Evolutionary conservation across 2,888 invertebrate species (phyloP), one percentile per base, ranked within the genome.

Genomic region (Helicoverpa assulta): DNA sequence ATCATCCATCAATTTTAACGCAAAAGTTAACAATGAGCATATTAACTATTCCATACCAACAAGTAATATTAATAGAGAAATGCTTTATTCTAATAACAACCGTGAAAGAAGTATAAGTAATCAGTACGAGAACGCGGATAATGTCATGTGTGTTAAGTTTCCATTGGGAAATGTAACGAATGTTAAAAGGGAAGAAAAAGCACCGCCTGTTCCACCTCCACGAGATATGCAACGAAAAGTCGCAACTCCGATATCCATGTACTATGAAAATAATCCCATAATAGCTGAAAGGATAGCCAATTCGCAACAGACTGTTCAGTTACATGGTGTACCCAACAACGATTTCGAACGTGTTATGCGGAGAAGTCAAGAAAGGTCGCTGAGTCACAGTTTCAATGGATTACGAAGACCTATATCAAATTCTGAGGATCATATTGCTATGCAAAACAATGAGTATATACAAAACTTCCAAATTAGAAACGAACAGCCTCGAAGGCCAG

Each of bases 181-280:
- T 77, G 89, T 91, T 50, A 93, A 92, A 80, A 92, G 91, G 81
- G 95, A 96, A 55, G 94, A 94, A 61, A 96, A 95, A 57, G 86
- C 96, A 50, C 98, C 98, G 6, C 98, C 98, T 0, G 97, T 97
- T 5, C 98, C 98, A 37, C 98, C 98, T 0, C 98, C 98, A n/a
- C 95, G 97, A 82, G 98, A 97, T 91, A 98, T 97, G 78, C 96
- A 96, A 84, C 96, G 97, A 70, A 96, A 96, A 90, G 94, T 96
- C 18, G 91, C 96, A 21, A 95, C 96, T 43, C 95, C 95, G 73
- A 78, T 95, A 80, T 95, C 96, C 29, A 96, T 95, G 94, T 94
- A 94, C 85, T 95, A 96, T 84, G 96, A 96, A 83, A 94, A 93
- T 81, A 93, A 91, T 68, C 84, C 92, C 2, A 82, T 90, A 67